phyloP scores from a whole-genome alignment of 2,888 invertebrate species.

The Amphipoea lucens region DNA sequence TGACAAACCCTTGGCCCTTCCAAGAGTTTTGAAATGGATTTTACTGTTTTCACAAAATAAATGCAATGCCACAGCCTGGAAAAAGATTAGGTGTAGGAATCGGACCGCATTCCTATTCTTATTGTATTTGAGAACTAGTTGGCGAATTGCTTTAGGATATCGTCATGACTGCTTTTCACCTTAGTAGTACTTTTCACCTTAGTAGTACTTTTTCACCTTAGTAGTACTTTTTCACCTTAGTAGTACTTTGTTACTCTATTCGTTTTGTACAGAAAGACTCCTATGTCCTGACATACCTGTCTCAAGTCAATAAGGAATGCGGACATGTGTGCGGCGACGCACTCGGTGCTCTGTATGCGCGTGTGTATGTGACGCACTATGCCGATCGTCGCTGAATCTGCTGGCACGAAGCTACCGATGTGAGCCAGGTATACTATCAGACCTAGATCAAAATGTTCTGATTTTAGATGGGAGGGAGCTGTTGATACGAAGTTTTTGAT shows the following conservation, averaged over 20 bases:
- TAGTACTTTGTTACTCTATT: background rate
- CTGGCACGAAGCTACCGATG: conserved; percentile 97
- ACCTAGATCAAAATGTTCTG: conserved; percentile 76
- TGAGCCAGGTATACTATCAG: conserved; percentile 96
- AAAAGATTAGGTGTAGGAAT: background rate
- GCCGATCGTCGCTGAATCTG: conserved; percentile 93
- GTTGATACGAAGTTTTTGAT: background rate
- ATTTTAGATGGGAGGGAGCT: background rate
- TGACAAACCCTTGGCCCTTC: background rate
- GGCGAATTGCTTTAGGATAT: background rate
- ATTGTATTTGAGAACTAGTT: background rate
- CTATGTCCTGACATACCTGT: conserved; percentile 90
- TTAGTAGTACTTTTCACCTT: too few species aligned
- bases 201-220: too few species aligned
- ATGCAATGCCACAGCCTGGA: background rate
- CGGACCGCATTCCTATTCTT: background rate
- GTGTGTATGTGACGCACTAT: conserved; percentile 93
- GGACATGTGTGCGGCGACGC: conserved; percentile 94
- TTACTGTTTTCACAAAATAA: background rate
- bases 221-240: too few species aligned
- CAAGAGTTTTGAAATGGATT: background rate
- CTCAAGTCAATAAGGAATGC: conserved; percentile 96
- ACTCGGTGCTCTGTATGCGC: conserved; percentile 94
- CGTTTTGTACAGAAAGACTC: background rate
- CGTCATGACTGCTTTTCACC: too few species aligned